Conservation (phyloP, 2,113 vertebrate genomes). For the Psephotus haematonotus region DNA sequence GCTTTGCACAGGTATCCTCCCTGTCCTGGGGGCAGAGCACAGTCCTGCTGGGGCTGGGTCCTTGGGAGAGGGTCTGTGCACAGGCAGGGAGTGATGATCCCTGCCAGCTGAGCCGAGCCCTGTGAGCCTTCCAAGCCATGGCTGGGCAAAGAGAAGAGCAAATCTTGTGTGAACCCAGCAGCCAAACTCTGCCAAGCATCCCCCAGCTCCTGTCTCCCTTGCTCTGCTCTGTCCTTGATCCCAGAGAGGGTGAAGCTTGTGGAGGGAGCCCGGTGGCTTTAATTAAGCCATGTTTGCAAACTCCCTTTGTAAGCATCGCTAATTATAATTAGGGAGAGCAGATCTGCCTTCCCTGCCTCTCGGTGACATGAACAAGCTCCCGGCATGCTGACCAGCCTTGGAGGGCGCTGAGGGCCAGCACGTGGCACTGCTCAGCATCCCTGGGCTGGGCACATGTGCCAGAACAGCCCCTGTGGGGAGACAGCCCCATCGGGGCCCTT, state of each 20-base stretch:
- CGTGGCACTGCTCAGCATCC: background rate
- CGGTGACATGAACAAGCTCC: background rate
- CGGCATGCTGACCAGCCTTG: background rate
- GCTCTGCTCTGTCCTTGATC: constrained; percentile 41
- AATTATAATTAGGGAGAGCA: constrained; percentile 59
- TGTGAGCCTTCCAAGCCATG: background rate
- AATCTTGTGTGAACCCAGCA: background rate
- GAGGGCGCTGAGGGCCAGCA: background rate
- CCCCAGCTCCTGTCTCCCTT: background rate
- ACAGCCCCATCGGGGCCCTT: fast-evolving
- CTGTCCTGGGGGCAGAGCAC: background rate
- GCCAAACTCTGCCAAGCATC: background rate
- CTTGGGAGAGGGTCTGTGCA: background rate
- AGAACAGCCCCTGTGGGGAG: fast-evolving
- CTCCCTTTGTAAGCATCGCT: constrained; percentile 49
- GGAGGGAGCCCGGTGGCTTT: constrained; percentile 1
- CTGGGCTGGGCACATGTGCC: background rate
- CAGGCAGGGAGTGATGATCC: fast-evolving
- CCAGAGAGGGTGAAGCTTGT: background rate
- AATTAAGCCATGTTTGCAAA: constrained; percentile 61
- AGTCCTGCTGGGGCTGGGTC: background rate
- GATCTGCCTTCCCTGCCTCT: constrained; percentile 3
- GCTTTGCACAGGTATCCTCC: background rate
- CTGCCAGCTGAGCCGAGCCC: background rate
- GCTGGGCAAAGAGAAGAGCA: background rate